Evolutionary conservation across 2,113 vertebrate species (phyloP), one percentile per base, ranked within the genome.

Genomic region (Aspiorhynchus laticeps): DNA sequence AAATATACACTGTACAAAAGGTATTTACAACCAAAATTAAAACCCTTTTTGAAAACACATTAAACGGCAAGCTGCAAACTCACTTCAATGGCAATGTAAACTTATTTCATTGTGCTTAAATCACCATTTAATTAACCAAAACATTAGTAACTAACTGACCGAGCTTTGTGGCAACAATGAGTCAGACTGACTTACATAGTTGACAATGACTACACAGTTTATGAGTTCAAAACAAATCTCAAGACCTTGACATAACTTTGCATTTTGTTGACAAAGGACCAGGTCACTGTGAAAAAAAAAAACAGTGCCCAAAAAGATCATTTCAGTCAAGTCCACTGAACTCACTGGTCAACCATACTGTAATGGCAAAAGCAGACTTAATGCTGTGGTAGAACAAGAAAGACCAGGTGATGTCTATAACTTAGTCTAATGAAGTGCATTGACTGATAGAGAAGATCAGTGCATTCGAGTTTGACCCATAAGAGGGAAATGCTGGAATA

Each of bases 1-100:
- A 26, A 71, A 84, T 90, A 91, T 90, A 92, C 83, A 92, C 92
- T 94, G 92, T 94, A 95, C 94, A 94, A 41, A 88, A 89, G 11
- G 80, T 89, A 93, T 95, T 93, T 93, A 93, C 91, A 93, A 80
- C 86, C 84, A 85, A 85, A 90, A 91, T 90, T 90, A 91, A 88
- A 90, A 91, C 74, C 85, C 87, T 89, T 91, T 87, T n/a, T n/a
- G n/a, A 31, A 86, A 88, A 53, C 83, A 87, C 84, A 82, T 80
- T 74, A 90, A 89, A 91, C 85, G 85, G 88, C 86, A 88, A 84
- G 80, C 83, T 91, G 89, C 91, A 93, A 82, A 92, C 90, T 91
- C 87, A 91, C 91, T 91, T 89, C 84, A 83, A 90, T 89, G 92
- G 88, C 88, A 92, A 92, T 93, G 93, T 94, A 93, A 94, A 95